Percentiles rank a stretch among this genome's conserved stretches.
Conservation (phyloP, 2,113 vertebrate species). For the Sylvia atricapilla region DNA sequence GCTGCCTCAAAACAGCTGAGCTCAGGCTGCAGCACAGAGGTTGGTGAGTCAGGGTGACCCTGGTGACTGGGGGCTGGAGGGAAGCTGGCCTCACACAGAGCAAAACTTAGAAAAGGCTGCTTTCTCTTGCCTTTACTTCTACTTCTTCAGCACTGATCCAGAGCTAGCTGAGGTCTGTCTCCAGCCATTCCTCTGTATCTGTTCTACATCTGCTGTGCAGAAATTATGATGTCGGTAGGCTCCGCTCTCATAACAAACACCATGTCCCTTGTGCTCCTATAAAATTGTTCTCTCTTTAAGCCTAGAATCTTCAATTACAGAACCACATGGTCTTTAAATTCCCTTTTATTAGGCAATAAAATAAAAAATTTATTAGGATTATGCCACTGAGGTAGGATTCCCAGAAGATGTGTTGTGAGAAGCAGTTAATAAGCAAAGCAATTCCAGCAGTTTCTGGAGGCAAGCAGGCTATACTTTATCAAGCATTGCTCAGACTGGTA, state of each 20-base stretch:
- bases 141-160: not conserved
- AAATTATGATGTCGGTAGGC: not conserved
- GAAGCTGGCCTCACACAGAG: not conserved
- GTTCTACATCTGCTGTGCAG: conserved; percentile 16
- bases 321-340: conserved; percentile 33
- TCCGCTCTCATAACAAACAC: not conserved
- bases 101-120: not conserved
- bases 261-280: not conserved
- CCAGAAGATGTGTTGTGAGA: not conserved
- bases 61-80: not conserved
- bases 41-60: rapidly evolving
- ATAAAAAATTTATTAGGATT: conserved; percentile 43
- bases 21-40: not conserved
- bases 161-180: not conserved
- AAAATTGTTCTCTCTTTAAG: conserved; percentile 28
- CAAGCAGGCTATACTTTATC: not conserved
- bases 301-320: conserved; percentile 29
- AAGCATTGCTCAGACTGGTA: not conserved
- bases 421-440: conserved; percentile 11
- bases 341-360: conserved; percentile 56
- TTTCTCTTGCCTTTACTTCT: not conserved
- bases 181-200: not conserved
- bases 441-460: not conserved
- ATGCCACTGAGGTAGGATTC: not conserved
- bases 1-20: rapidly evolving